phyloP scores from a whole-genome alignment of 1,140 invertebrate genomes.

The Chironomus tepperi region DNA sequence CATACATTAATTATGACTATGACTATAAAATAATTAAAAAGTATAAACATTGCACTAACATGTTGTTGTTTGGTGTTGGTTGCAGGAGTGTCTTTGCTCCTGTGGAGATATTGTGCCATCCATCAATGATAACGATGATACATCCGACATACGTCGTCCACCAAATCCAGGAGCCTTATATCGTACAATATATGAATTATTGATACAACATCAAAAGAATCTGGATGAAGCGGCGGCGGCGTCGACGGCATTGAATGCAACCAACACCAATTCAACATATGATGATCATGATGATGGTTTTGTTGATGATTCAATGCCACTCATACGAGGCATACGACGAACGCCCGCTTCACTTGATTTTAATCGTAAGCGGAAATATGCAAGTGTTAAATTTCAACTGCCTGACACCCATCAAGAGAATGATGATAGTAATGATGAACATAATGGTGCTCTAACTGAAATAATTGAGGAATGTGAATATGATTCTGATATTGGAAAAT shows the following conservation, averaged over 20 bases:
- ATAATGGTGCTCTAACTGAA: slow-evolving; percentile 3
- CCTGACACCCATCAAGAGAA: not conserved
- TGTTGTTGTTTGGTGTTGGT: slow-evolving; percentile 47
- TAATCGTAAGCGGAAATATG: slow-evolving; percentile 22
- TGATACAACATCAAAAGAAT: slow-evolving; percentile 28
- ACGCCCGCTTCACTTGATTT: not conserved
- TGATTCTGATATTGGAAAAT: slow-evolving; percentile 26
- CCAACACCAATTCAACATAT: slow-evolving; percentile 29
- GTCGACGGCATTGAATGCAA: slow-evolving; percentile 6
- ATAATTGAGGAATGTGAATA: slow-evolving; percentile 26
- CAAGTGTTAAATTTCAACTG: slow-evolving; percentile 20
- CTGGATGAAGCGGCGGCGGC: slow-evolving; percentile 21
- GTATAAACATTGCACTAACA: slow-evolving; percentile 30
- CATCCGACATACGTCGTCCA: slow-evolving; percentile 27
- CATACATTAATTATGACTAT: no score
- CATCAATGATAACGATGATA: slow-evolving; percentile 27
- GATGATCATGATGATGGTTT: slow-evolving; percentile 17
- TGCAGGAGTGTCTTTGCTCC: slow-evolving; percentile 68
- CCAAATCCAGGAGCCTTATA: slow-evolving; percentile 26
- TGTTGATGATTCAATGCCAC: not conserved
- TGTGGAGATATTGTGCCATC: slow-evolving; percentile 57
- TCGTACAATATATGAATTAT: slow-evolving; percentile 24
- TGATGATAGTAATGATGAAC: not conserved
- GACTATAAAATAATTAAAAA: no score
- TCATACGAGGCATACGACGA: not conserved